phyloP scores from a whole-genome alignment of 2,797 vertebrate genomes.

The Eulemur coronatus region DNA sequence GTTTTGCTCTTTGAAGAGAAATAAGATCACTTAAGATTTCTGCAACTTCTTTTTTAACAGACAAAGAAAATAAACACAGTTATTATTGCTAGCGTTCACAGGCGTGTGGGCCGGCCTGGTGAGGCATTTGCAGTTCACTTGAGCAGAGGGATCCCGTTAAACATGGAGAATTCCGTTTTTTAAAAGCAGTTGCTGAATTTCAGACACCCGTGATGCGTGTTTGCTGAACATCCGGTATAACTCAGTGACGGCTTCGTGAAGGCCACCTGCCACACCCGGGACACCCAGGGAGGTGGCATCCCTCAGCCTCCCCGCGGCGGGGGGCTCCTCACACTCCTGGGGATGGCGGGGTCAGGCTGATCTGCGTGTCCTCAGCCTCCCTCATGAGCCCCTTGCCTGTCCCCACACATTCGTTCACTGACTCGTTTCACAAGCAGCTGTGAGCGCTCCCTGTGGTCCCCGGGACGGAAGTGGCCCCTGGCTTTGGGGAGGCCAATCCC shows the following conservation, averaged over 20 bases:
- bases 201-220: neutral
- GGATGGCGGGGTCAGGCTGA: neutral
- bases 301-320: fast-evolving
- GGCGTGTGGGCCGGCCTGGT: neutral
- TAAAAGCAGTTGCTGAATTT: neutral
- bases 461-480: neutral
- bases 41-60: neutral
- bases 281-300: no score
- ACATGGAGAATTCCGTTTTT: neutral
- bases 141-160: neutral
- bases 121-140: neutral
- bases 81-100: neutral
- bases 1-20: neutral
- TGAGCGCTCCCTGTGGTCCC: no score
- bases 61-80: constrained; percentile 4
- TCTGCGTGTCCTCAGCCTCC: neutral
- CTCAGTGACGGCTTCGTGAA: neutral
- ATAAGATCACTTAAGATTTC: neutral
- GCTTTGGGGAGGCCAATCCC: neutral
- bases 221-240: neutral
- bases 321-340: neutral
- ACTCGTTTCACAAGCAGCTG: no score
- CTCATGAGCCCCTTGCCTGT: neutral
- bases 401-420: neutral
- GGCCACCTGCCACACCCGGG: neutral